Evolutionary conservation across 2,797 vertebrate species (phyloP), one percentile per base, ranked within the genome.

Genomic region (Cygnus olor): DNA sequence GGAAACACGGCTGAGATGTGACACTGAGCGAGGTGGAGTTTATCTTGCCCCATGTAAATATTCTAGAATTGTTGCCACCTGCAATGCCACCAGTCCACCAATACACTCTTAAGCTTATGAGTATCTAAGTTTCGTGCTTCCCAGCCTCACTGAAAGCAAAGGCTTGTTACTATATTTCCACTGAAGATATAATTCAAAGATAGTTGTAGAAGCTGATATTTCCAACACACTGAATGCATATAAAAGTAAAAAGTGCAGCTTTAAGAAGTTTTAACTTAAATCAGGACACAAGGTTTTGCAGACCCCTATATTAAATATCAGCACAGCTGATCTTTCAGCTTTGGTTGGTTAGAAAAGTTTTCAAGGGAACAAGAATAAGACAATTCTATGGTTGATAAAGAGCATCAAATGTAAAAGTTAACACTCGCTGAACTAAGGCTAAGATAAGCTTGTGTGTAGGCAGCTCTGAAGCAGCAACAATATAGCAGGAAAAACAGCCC

Each of bases 351-450:
- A 74, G 38, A 74, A 69, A 58, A 38, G 25, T 54, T 85, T 90
- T 58, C 18, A 65, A 89, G 82, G 36, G 16, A 89, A 47, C 2
- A 4, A 83, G 47, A 76, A 21, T 63, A 85, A 85, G 72, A 80
- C 51, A 66, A 66, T 87, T 72, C n/a, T 66, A 28, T 40, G 51
- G 34, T 22, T 54, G 14, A 60, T 66, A 53, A 69, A 72, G 45
- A 79, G 36, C 56, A 85, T 66, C 84, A 74, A 85, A 91, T 56
- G 30, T n/a, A 64, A n/a, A 95, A 87, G 61, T 91, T 94, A 70
- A 38, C 56, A n/a, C 15, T 60, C 42, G 11, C 49, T 89, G 72
- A 83, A 78, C 61, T 34, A 69, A 82, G 53, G 53, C 58, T 83
- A 40, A 57, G 65, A 42, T 57, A 84, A 92, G 32, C 61, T 51